Conservation (phyloP, 2,797 vertebrate genomes). For the Malurus splendens region DNA sequence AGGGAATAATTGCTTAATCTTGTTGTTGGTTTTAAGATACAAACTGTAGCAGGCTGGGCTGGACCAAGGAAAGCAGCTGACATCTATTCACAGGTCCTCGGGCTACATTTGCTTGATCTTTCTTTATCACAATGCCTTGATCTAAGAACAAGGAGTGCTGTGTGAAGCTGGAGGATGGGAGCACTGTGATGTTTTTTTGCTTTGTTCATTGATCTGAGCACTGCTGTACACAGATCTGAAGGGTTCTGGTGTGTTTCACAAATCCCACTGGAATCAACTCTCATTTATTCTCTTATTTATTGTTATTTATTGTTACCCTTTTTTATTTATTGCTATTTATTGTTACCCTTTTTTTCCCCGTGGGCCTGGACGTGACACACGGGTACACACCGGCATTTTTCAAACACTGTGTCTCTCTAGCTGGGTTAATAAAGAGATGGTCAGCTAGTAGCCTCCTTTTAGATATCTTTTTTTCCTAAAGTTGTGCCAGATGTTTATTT, state of each 20-base stretch:
- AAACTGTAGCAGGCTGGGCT: background rate
- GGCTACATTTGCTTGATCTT: background rate
- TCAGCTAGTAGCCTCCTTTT: constrained; percentile 36
- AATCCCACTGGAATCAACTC: background rate
- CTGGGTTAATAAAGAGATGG: constrained; percentile 36
- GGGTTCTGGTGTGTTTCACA: background rate
- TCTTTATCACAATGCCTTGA: background rate
- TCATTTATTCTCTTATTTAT: constrained; percentile 24
- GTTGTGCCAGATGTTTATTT: constrained; percentile 66
- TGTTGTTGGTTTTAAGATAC: constrained; percentile 1
- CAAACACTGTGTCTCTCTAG: background rate
- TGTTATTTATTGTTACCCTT: background rate
- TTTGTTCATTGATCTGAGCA: constrained; percentile 29
- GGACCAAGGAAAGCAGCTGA: constrained; percentile 24
- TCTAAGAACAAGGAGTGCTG: background rate
- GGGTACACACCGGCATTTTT: background rate
- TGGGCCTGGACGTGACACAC: background rate
- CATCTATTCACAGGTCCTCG: constrained; percentile 22
- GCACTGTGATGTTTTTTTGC: background rate
- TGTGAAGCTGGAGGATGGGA: constrained; percentile 17
- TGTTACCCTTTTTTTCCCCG: background rate
- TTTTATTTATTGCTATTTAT: background rate
- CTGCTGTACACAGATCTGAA: background rate
- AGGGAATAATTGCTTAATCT: constrained; percentile 26
- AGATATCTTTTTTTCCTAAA: constrained; percentile 32